These are phyloP conservation scores for Lasioglossum calceatum DNA, from an alignment of 2,888 invertebrate species.

Conservation along the genomic window DNA sequence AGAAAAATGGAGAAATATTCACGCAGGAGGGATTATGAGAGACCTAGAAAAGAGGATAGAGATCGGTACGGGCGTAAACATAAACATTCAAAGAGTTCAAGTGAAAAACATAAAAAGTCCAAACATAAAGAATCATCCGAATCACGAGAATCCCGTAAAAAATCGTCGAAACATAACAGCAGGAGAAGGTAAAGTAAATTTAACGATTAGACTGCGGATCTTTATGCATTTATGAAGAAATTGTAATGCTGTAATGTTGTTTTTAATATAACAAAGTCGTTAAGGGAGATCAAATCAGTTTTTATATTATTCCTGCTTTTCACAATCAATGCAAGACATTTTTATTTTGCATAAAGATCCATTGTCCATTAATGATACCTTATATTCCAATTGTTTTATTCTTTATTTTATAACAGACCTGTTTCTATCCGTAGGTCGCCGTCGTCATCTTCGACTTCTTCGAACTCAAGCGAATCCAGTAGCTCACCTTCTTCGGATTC, in stretches of 20 bases:
- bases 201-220: not conserved
- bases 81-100: slow-evolving; percentile 62
- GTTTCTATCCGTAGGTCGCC: slow-evolving; percentile 44
- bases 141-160: slow-evolving; percentile 63
- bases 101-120: slow-evolving; percentile 69
- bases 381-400: not conserved
- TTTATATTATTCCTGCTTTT: too few species aligned
- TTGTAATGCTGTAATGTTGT: too few species aligned
- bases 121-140: slow-evolving; percentile 60
- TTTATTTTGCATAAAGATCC: too few species aligned
- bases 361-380: not conserved
- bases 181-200: slow-evolving; percentile 68
- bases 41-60: slow-evolving; percentile 37
- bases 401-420: not conserved
- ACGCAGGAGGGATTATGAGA: slow-evolving; percentile 54
- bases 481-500: slow-evolving; percentile 79
- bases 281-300: too few species aligned
- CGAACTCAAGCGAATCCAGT: slow-evolving; percentile 70
- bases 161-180: slow-evolving; percentile 73
- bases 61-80: slow-evolving; percentile 33
- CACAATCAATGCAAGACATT: too few species aligned
- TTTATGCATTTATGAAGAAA: too few species aligned
- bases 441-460: slow-evolving; percentile 61
- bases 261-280: too few species aligned
- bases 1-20: slow-evolving; percentile 71